Evolutionary conservation across 2,888 invertebrate genomes (phyloP).

Genomic region (Elysia crispata): DNA sequence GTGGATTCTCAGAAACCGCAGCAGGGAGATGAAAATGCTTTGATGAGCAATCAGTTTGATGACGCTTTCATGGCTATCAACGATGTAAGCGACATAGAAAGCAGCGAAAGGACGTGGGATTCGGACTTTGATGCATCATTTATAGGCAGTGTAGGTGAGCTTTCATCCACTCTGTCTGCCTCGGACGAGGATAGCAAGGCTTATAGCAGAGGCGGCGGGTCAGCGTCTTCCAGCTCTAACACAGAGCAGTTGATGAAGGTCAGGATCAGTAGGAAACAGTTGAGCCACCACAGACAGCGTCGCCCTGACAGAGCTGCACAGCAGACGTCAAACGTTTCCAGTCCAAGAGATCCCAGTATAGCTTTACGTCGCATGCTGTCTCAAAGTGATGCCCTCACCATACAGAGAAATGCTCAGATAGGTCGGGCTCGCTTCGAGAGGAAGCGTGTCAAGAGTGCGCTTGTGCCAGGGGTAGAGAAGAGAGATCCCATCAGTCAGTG

Average conservation of each 20-base stretch:
- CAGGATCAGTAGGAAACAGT: conserved; percentile 13
- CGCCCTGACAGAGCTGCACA: too few species aligned
- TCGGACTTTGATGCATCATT: conserved; percentile 5
- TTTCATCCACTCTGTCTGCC: not conserved
- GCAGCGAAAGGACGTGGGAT: conserved; percentile 14
- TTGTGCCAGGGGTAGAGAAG: not conserved
- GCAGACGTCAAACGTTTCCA: not conserved
- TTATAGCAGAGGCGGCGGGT: too few species aligned
- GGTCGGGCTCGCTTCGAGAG: not conserved
- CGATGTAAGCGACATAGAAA: too few species aligned
- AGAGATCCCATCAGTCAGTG: not conserved
- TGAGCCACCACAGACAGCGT: conserved; percentile 13
- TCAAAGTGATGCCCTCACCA: conserved; percentile 23
- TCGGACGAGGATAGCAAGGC: not conserved
- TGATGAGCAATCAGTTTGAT: too few species aligned
- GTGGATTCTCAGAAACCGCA: too few species aligned
- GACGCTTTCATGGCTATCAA: too few species aligned
- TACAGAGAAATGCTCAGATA: conserved; percentile 26
- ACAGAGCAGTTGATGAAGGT: conserved; percentile 10
- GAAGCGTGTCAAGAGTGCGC: conserved; percentile 20
- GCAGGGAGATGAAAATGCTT: too few species aligned
- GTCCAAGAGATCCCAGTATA: not conserved
- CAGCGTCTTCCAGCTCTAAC: not conserved
- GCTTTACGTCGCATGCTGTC: not conserved
- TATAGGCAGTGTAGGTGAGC: not conserved